Conservation (phyloP, 2,113 vertebrate genomes). For the Xenopus tropicalis region UCB_Xtro_10.0 CM004452.2:25746001-25746500, state of each 20-base stretch:
- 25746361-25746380: too few relatives aligned
- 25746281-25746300: background rate
- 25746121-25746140: conserved; percentile 18
- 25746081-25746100: conserved; percentile 22
- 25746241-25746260: conserved; percentile 14
- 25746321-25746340: too few relatives aligned
- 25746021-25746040: conserved; percentile 24
- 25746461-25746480: too few relatives aligned
- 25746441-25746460: too few relatives aligned
- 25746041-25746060: conserved; percentile 23
- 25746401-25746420: too few relatives aligned
- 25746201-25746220: background rate
- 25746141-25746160: conserved; percentile 27
- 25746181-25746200: conserved; percentile 4
- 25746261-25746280: background rate
- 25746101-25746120: conserved; percentile 14
- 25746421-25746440: too few relatives aligned
- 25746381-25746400: too few relatives aligned
- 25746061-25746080: conserved; percentile 22
- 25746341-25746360: too few relatives aligned
- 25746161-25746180: conserved; percentile 14
- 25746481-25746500: too few relatives aligned
- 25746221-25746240: conserved; percentile 6
- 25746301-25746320: background rate
- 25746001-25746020: conserved; percentile 13